Conservation (phyloP, 2,113 vertebrate genomes). For the Ornithorhynchus anatinus region DNA sequence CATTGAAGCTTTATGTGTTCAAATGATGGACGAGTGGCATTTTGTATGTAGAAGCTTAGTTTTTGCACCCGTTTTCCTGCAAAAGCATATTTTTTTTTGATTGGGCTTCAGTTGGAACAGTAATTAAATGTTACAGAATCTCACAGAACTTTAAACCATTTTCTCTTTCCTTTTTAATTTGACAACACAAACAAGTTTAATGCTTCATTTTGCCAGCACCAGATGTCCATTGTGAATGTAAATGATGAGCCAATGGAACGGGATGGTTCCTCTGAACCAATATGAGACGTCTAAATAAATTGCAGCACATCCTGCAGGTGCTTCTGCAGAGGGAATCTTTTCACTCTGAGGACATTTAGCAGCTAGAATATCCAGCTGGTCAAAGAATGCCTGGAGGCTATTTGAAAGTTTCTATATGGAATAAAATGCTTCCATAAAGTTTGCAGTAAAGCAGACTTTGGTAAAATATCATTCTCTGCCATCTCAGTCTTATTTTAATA, state of each 20-base stretch:
- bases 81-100: slow-evolving; percentile 52
- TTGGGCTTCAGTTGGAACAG: slow-evolving; percentile 48
- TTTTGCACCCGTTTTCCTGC: slow-evolving; percentile 34
- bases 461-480: slow-evolving; percentile 35
- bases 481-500: slow-evolving; percentile 31
- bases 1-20: slow-evolving; percentile 15
- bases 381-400: slow-evolving; percentile 64
- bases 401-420: slow-evolving; percentile 59
- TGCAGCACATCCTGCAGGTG: slow-evolving; percentile 61
- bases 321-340: slow-evolving; percentile 55
- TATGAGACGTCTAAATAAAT: slow-evolving; percentile 23
- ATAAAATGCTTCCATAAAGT: slow-evolving; percentile 49
- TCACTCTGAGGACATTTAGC: slow-evolving; percentile 50
- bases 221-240: slow-evolving; percentile 67
- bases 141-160: slow-evolving; percentile 45
- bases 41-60: slow-evolving; percentile 19
- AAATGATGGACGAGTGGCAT: slow-evolving; percentile 33
- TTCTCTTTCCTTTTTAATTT: slow-evolving; percentile 46
- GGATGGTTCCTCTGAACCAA: slow-evolving; percentile 34
- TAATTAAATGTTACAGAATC: slow-evolving; percentile 58
- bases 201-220: slow-evolving; percentile 58
- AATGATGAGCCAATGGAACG: slow-evolving; percentile 54
- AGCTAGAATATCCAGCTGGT: slow-evolving; percentile 63
- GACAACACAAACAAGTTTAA: slow-evolving; percentile 55
- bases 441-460: slow-evolving; percentile 43